Evolutionary conservation across 2,888 invertebrate species (phyloP).

Genomic region (Macrophya alboannulata): DNA sequence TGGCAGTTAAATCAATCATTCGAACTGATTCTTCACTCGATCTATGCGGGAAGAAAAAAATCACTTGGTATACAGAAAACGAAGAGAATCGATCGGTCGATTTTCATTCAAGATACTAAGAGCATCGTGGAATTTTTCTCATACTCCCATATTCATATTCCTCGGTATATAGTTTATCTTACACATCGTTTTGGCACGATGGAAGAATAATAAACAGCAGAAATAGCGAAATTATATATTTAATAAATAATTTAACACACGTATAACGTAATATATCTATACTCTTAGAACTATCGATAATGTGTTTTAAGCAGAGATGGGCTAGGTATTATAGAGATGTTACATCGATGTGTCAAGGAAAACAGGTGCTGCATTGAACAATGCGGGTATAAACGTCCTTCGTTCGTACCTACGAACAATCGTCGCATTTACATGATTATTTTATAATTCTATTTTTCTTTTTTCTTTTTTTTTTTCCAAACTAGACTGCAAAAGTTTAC

Average conservation of each 20-base stretch:
- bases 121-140: constrained; percentile 4
- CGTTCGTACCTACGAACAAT: constrained; percentile 38
- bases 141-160: background rate
- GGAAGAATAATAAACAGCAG: background rate
- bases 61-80: background rate
- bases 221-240: background rate
- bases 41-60: background rate
- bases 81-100: background rate
- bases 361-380: constrained; percentile 57
- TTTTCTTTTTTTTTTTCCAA: background rate
- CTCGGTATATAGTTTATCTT: background rate
- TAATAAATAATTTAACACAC: background rate
- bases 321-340: constrained; percentile 11
- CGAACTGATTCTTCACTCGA: background rate
- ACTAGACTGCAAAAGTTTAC: background rate
- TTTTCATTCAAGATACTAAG: background rate
- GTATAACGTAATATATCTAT: background rate
- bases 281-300: background rate
- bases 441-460: background rate
- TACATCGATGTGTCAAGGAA: constrained; percentile 58
- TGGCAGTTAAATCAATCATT: background rate
- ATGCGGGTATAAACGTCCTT: constrained; percentile 53
- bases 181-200: background rate
- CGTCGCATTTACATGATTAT: constrained; percentile 44
- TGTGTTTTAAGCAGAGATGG: background rate